Evolutionary conservation across 2,888 invertebrate species (phyloP).

Genomic region (Erebia epiphron): DNA sequence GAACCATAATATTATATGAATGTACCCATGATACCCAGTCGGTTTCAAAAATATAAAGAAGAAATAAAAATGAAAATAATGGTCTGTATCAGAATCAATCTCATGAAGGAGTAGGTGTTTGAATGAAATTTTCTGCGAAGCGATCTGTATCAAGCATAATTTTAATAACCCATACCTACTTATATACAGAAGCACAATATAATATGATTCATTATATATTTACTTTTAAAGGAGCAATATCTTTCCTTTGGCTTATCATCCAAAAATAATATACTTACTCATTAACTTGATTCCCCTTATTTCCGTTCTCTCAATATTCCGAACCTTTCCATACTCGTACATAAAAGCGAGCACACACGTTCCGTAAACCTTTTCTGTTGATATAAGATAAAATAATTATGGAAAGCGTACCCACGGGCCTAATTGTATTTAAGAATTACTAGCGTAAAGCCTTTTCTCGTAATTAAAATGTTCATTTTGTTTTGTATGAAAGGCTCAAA

Average conservation of each 20-base stretch:
- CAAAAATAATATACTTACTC: slow-evolving; percentile 8
- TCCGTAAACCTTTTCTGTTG: slow-evolving; percentile 24
- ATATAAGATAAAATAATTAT: slow-evolving; percentile 31
- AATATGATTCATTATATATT: no score
- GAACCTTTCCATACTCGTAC: not conserved
- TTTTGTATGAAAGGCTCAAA: slow-evolving; percentile 25
- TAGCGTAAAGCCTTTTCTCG: slow-evolving; percentile 27
- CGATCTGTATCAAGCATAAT: slow-evolving; percentile 6
- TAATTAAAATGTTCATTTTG: slow-evolving; percentile 30
- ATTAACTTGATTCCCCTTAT: slow-evolving; percentile 14
- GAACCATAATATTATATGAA: no score
- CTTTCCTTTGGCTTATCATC: not conserved
- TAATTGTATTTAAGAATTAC: slow-evolving; percentile 32
- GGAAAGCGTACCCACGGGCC: slow-evolving; percentile 28
- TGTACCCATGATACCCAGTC: no score
- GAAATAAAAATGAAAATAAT: no score
- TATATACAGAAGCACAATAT: no score
- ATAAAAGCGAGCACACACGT: slow-evolving; percentile 20
- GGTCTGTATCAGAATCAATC: not conserved
- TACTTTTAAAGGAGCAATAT: no score
- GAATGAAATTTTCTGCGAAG: slow-evolving; percentile 1
- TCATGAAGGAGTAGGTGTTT: not conserved
- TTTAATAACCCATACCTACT: slow-evolving; percentile 4
- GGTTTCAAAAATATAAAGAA: no score
- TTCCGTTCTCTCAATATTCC: slow-evolving; percentile 19